Evolutionary conservation across 2,888 invertebrate genomes (phyloP).

Genomic region (Sarcophaga subvicina): DNA sequence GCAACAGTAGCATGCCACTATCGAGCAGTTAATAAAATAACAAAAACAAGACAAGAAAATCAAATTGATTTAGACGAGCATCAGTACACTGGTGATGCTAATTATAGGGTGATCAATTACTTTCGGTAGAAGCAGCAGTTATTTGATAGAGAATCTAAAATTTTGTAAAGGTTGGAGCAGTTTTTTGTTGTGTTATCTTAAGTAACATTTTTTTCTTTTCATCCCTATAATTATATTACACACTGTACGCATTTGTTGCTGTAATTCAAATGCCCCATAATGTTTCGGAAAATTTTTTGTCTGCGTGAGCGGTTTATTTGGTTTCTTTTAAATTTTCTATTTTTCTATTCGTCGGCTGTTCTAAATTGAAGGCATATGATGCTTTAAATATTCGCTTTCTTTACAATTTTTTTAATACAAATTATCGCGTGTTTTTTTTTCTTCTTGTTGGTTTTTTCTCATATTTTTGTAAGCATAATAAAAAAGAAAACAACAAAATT

Average conservation of each 20-base stretch:
- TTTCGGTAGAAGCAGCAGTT: too few species aligned
- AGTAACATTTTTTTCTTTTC: too few species aligned
- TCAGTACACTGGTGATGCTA: not conserved
- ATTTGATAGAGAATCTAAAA: too few species aligned
- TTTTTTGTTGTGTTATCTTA: too few species aligned
- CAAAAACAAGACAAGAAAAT: slow-evolving; percentile 70
- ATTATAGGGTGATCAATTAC: not conserved
- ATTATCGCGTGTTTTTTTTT: slow-evolving; percentile 4
- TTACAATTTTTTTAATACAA: not conserved
- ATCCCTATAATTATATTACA: not conserved
- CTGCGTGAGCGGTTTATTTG: slow-evolving; percentile 32
- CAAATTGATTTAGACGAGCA: slow-evolving; percentile 62
- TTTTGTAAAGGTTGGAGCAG: too few species aligned
- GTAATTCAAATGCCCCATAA: slow-evolving; percentile 26
- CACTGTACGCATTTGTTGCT: slow-evolving; percentile 22
- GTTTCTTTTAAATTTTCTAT: slow-evolving; percentile 3
- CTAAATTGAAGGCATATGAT: slow-evolving; percentile 15
- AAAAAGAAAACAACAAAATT: not conserved
- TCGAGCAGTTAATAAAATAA: slow-evolving; percentile 75
- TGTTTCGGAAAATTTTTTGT: slow-evolving; percentile 3
- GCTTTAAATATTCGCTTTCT: too few species aligned
- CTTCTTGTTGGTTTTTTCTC: not conserved
- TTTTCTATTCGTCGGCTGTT: slow-evolving; percentile 8
- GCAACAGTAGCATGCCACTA: slow-evolving; percentile 31
- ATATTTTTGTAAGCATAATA: not conserved